phyloP scores from a whole-genome alignment of 2,888 invertebrate genomes.

The Calameuta idolon region DNA sequence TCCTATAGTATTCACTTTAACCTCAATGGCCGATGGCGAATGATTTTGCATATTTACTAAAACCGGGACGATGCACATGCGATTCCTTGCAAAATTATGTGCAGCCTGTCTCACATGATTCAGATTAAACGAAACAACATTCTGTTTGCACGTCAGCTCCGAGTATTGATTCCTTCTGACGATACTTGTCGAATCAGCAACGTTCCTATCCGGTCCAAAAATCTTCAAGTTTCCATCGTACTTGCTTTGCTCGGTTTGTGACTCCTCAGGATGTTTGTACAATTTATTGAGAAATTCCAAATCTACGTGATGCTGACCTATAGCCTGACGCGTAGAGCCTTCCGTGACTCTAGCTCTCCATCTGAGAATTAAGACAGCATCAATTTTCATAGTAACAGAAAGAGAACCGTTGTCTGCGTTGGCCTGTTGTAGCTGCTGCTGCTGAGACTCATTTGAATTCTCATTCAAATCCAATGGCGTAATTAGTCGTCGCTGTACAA shows the following conservation, averaged over 20 bases:
- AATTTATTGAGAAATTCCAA: conserved; percentile 72
- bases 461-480: conserved; percentile 46
- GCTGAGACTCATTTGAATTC: conserved; percentile 38
- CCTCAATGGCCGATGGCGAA: conserved; percentile 71
- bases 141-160: conserved; percentile 47
- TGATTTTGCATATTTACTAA: conserved; percentile 77
- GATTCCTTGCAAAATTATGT: conserved; percentile 74
- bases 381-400: conserved; percentile 48
- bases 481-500: conserved; percentile 66
- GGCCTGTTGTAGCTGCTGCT: conserved; percentile 32
- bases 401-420: conserved; percentile 33
- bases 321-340: conserved; percentile 70
- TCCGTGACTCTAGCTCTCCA: conserved; percentile 73
- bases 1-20: conserved; percentile 74
- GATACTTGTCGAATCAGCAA: conserved; percentile 57
- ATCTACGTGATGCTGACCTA: conserved; percentile 79
- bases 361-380: conserved; percentile 61
- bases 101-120: conserved; percentile 57
- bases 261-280: conserved; percentile 67
- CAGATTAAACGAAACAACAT: conserved; percentile 53
- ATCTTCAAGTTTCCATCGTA: conserved; percentile 56
- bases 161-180: conserved; percentile 43
- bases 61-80: conserved; percentile 77
- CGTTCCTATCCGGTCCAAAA: conserved; percentile 63
- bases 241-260: conserved; percentile 55